These are phyloP conservation scores for Xiphophorus birchmanni DNA, from an alignment of 2,797 vertebrate species.

Conservation along the genomic window DNA sequence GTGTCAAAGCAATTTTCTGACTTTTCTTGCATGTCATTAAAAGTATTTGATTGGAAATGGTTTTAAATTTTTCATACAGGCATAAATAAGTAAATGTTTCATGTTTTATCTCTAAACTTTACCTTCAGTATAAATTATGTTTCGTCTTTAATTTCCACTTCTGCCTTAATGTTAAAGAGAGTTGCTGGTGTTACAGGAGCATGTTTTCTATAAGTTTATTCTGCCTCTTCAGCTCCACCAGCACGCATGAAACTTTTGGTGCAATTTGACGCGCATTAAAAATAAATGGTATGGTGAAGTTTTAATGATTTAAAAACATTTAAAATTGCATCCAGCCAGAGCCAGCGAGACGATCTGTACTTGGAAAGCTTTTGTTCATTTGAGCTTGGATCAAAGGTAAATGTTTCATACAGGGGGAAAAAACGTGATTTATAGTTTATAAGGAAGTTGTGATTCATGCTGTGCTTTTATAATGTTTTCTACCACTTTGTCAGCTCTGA, in stretches of 20 bases:
- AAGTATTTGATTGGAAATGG: not conserved
- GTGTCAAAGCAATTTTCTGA: conserved; percentile 10
- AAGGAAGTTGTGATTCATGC: conserved; percentile 11
- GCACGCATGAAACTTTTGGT: conserved; percentile 26
- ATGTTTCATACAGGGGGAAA: conserved; percentile 37
- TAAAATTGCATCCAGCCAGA: conserved; percentile 19
- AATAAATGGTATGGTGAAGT: conserved; percentile 26
- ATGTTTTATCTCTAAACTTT: not conserved
- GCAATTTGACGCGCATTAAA: conserved; percentile 46
- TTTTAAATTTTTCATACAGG: not conserved
- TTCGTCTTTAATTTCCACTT: conserved; percentile 21
- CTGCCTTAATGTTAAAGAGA: conserved; percentile 28
- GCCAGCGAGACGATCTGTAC: conserved; percentile 34
- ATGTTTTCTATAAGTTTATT: conserved; percentile 12
- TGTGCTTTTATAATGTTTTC: conserved; percentile 16
- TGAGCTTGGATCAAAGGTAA: conserved; percentile 43
- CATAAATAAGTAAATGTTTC: not conserved
- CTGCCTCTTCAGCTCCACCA: conserved; percentile 36
- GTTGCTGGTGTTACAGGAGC: not conserved
- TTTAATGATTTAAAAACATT: conserved; percentile 39
- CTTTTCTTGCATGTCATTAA: not conserved
- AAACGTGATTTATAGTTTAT: conserved; percentile 41
- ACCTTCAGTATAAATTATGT: not conserved
- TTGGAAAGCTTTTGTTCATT: conserved; percentile 41
- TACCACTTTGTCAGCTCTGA: not conserved